These are phyloP conservation scores for Mormyrus proboscirostris DNA, from an alignment of 2,797 vertebrate species.

Conservation along the genomic window DNA sequence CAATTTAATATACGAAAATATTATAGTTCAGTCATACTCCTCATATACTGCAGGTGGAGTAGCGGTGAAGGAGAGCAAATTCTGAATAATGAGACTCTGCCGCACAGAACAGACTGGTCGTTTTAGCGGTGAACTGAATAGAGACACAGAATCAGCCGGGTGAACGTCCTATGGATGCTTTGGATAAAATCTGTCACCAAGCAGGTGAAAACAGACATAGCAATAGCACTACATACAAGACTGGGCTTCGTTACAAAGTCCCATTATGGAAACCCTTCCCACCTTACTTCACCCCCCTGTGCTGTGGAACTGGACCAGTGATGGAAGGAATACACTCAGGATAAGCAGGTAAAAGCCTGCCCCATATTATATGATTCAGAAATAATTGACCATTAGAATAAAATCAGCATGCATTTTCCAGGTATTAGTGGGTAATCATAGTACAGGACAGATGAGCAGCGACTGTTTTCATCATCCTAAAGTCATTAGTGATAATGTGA, in stretches of 20 bases:
- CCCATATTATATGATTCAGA: conserved; percentile 29
- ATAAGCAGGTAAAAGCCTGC: background rate
- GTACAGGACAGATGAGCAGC: background rate
- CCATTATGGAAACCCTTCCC: background rate
- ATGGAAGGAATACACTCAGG: background rate
- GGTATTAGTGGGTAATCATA: conserved; percentile 25
- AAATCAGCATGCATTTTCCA: conserved; percentile 40
- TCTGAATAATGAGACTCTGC: background rate
- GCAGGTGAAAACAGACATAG: background rate
- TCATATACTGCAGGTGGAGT: background rate
- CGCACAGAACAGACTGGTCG: background rate
- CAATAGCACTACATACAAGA: background rate
- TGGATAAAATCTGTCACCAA: background rate
- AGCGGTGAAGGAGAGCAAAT: background rate
- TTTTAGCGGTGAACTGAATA: background rate
- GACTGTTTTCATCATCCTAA: conserved; percentile 20
- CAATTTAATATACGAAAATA: background rate
- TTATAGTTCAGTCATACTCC: background rate
- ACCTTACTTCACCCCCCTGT: background rate
- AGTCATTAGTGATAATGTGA: conserved; percentile 34
- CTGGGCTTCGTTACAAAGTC: background rate
- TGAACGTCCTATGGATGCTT: background rate
- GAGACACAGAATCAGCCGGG: background rate
- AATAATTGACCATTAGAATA: conserved; percentile 40
- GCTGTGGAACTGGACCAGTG: background rate